Evolutionary conservation across 2,113 vertebrate genomes (phyloP), one percentile per base, ranked within the genome.

Genomic region (Mus pahari): DNA sequence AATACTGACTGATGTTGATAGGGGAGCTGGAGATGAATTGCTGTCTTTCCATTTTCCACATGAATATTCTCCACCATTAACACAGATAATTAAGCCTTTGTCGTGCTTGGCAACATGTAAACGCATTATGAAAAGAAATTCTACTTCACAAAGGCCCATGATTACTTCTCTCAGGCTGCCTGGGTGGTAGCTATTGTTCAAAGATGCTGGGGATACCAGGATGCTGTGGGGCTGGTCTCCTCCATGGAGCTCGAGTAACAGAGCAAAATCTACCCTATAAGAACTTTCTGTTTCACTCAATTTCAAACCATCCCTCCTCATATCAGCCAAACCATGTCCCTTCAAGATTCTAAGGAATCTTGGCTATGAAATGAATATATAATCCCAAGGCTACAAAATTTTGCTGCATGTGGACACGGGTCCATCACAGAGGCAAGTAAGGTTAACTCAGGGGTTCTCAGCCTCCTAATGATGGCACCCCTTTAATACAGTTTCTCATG

Each of bases 71-170:
- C 84, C 64, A 86, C 75, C 45, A 84, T 94, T 96, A 97, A 87
- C 53, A 93, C 3, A 90, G 81, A 91, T 83, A 96, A 95, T 92
- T 95, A 89, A 94, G 68, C 73, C 42, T 94, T 36, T 31, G 74
- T 64, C 71, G 89, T 92, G 88, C 22, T 77, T 62, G 84, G 55
- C 73, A 94, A 90, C 36, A 92, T 73, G 39, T n/a, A 89, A 97
- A 96, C 60, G 92, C 42, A 78, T 92, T 62, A 83, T 36, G 48
- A 45, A 45, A 45, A 93, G 87, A 83, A 84, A 66, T 48, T 83
- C 13, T 78, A 82, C 60, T 89, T 95, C 75, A 42, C 42, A 31
- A 58, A 92, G 45, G 60, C 62, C 88, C 95, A 31, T 60, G 92
- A 77, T 82, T 90, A 77, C 64, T 68, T 86, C 62, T 3, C 13